Base-by-base conservation (phyloP, 2,888 invertebrate species). In the Nudaria mundana region DNA sequence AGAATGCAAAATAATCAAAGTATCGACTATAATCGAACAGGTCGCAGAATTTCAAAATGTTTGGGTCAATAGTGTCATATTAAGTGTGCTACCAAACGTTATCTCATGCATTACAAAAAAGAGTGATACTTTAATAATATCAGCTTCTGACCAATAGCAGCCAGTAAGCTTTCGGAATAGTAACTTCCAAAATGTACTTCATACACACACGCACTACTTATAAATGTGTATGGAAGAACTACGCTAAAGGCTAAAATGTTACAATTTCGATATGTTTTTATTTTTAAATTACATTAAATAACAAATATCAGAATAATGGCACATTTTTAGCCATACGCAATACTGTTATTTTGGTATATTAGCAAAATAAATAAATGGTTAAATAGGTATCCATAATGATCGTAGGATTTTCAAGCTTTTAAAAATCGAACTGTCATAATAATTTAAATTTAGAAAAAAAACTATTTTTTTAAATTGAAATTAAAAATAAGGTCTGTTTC, bases 211-310 rank as follows among this genome's bases (percentile, higher is more conserved):
- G 62, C 71, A 69, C 78, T 78, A 79, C 72, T 63, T 55, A 60
- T 60, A 69, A 60, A 72, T 62, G 73, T 80, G 79, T 79, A 75
- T 86, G 86, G 87, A 88, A 88, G 88, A 86, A 71, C 87, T 88
- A 88, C 74, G 62, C 87, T 87, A 87, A 83, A 82, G 80, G 84
- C 86, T 88, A 86, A 78, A 76, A 76, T 72, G 79, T 84, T 82
- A 84, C 76, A 79, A 63, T 78, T 76, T 77, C 85, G 87, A 87
- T 88, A 87, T 87, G 87, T 86, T 80, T n/a, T 72, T 66, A 69
- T 62, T 67, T 20, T 76, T 76, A 76, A 78, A 81, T 79, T 81
- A 82, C 75, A 79, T 74, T 74, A 76, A 64, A 76, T 78, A 82
- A 82, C 77, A 81, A 78, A 66, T 73, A 71, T 76, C 66, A 69